Evolutionary conservation across 1,140 invertebrate genomes (phyloP), one percentile per base, ranked within the genome.

Genomic region (Leguminivora glycinivorella): DNA sequence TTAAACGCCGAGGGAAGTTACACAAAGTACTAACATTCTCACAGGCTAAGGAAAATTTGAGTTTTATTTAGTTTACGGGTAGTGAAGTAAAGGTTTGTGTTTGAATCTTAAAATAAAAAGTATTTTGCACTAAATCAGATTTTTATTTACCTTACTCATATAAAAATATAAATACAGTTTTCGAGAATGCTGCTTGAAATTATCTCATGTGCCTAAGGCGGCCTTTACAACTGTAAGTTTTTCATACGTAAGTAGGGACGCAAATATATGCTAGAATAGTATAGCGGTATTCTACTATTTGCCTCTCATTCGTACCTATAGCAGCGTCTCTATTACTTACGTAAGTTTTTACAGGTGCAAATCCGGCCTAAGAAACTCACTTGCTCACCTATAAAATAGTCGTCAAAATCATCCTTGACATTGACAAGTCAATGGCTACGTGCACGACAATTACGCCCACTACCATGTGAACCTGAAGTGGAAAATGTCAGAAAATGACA

Each of bases 11-110:
- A 66, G 10, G 60, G 60, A 38, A 38, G 60, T n/a, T 31, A 66
- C 24, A 66, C 60, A 7, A 66, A 38, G 12, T 66, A 34, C 31
- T 66, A 66, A 66, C 31, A 24, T 56, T 56, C 9, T 56, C 19
- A 56, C 22, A 56, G 4, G n/a, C 56, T 56, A 24, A 24, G 10
- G 56, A 56, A 56, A 56, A 56, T 25, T 24, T 9, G 19, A 9
- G 4, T 24, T 25, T 56, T 56, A 25, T 56, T 56, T 40, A 56
- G 22, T 56, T 56, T 56, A 56, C 22, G 56, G 4, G 12, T 25
- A 7, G 56, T 25, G 22, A 56, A 56, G 47, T 19, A 56, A 24
- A 12, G 5, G 22, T 56, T 56, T 56, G 2, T 17, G 47, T 56
- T 56, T 56, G 14, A 56, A 19, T 19, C 19, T 56, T 56, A 56